Base-by-base conservation (phyloP, 1,140 invertebrate genomes). In the Cryptotermes secundus region DNA sequence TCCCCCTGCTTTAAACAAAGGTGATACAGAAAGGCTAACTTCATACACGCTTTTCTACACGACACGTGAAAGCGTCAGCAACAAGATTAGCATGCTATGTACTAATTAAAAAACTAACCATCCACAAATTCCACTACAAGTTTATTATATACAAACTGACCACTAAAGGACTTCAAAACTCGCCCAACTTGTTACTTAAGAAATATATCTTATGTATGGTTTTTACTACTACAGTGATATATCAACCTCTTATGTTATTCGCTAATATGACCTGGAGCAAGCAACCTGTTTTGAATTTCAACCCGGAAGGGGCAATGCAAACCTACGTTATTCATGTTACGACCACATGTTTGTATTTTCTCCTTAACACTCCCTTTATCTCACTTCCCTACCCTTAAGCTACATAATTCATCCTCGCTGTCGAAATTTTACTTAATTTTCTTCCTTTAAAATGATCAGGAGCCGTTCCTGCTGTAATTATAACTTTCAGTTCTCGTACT, bases 291-390 rank as follows among this genome's bases (percentile, higher is more conserved):
- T 10, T 72, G 14, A 6, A 31, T 14, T 72, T n/a, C 26, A 72
- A 72, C 59, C 59, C 59, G 59, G 59, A 72, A 72, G 59, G 59
- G 59, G 59, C 59, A 72, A n/a, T 72, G 26, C 14, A 72, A n/a
- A 72, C 59, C 59, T 72, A n/a, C 26, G 6, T 72, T 72, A 72
- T 72, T 72, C 59, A 7, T 72, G 31, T 72, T 72, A n/a, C n/a
- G 26, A 72, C 31, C 59, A 72, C 59, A n/a, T 72, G n/a, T 72
- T 72, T 72, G 45, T 49, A 3, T 12, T 72, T 72, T 72, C 26
- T 72, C n/a, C 59, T 14, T 10, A 72, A 72, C 59, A 72, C 4
- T 72, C 59, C 59, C 26, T 72, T 7, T 26, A 31, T 72, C 59
- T 72, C 59, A 72, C 59, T 72, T 31, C 59, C 59, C 59, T 72